These are phyloP conservation scores for Eledona agricola DNA, from an alignment of 2,888 invertebrate genomes.

Conservation along the genomic window DNA sequence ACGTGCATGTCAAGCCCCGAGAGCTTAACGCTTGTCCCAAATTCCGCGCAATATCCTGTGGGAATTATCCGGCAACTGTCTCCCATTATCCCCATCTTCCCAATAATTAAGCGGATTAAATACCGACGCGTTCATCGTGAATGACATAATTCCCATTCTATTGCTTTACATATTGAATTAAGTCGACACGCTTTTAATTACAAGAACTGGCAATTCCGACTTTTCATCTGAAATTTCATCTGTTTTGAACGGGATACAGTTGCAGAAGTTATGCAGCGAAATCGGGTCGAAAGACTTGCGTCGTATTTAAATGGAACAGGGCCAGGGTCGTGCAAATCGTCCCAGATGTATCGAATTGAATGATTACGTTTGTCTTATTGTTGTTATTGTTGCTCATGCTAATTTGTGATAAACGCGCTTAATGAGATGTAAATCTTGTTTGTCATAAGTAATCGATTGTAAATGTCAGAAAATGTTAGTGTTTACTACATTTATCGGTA, in stretches of 20 bases:
- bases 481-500: too few relatives aligned
- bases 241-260: not conserved
- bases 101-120: conserved; percentile 2
- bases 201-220: too few relatives aligned
- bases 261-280: conserved; percentile 5
- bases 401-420: too few relatives aligned
- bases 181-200: conserved; percentile 8
- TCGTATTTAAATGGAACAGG: conserved; percentile 17
- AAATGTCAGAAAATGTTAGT: too few relatives aligned
- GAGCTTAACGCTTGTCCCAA: conserved; percentile 9
- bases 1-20: conserved; percentile 22
- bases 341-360: conserved; percentile 2
- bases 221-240: conserved; percentile 12
- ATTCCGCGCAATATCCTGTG: conserved; percentile 17
- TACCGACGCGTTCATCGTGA: not conserved
- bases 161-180: conserved; percentile 20
- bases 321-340: not conserved
- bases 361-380: not conserved
- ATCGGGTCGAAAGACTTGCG: conserved; percentile 16
- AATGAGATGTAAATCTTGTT: too few relatives aligned
- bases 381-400: not conserved
- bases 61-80: too few relatives aligned
- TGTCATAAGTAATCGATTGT: too few relatives aligned
- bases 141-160: conserved; percentile 29
- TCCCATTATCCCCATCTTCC: too few relatives aligned